Evolutionary conservation across 2,113 vertebrate genomes (phyloP).

Genomic region (Pseudopodoces humilis): DNA sequence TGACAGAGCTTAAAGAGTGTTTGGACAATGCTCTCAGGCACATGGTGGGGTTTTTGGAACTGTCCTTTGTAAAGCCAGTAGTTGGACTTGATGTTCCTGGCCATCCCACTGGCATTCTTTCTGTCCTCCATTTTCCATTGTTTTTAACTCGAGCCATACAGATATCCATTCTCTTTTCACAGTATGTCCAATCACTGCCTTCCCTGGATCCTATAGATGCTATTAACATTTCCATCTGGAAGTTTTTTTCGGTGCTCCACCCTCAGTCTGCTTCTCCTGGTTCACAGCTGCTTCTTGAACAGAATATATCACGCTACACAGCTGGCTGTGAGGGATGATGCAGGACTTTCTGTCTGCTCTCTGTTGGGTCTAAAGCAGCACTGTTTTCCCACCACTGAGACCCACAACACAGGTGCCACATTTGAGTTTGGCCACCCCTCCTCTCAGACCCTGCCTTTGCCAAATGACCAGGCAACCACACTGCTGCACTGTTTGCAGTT

Average conservation of each 20-base stretch:
- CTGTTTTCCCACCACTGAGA: not conserved
- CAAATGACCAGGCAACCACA: not conserved
- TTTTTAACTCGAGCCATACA: not conserved
- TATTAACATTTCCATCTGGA: not conserved
- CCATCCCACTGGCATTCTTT: not conserved
- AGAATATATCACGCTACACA: not conserved
- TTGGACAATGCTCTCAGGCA: not conserved
- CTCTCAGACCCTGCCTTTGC: not conserved
- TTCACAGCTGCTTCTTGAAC: not conserved
- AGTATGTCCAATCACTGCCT: not conserved
- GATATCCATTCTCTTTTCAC: not conserved
- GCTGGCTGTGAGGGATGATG: not conserved
- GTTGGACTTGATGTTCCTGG: not conserved
- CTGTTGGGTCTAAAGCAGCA: not conserved
- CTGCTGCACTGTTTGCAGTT: not conserved
- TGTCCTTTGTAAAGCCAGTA: not conserved
- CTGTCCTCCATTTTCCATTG: not conserved
- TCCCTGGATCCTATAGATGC: not conserved
- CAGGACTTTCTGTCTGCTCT: not conserved
- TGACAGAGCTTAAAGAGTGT: not conserved
- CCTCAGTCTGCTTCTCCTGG: not conserved
- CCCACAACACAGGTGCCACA: fast-evolving
- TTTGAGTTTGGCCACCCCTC: not conserved
- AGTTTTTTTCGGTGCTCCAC: fast-evolving
- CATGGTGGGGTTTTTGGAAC: not conserved